phyloP scores from a whole-genome alignment of 2,797 vertebrate species.

The Poliocrania exsul region DNA sequence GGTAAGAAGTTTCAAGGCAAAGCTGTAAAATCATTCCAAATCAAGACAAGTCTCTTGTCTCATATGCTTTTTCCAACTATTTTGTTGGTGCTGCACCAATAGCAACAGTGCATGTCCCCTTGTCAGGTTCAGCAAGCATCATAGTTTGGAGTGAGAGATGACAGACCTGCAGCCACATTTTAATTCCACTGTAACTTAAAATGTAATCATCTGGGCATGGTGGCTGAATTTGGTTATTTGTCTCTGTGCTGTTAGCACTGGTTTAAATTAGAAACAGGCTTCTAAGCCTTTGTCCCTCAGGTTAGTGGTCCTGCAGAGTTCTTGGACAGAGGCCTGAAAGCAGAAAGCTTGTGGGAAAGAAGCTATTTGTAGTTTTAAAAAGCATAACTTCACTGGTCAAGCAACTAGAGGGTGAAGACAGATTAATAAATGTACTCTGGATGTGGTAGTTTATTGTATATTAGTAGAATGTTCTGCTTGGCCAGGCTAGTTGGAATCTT shows the following conservation, averaged over 20 bases:
- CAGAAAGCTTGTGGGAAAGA: conserved; percentile 42
- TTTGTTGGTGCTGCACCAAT: background rate
- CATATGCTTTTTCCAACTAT: background rate
- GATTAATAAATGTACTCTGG: conserved; percentile 47
- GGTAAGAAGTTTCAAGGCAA: background rate
- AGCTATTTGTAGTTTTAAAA: conserved; percentile 45
- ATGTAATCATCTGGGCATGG: background rate
- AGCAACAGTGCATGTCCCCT: fast-evolving
- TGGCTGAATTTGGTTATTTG: background rate
- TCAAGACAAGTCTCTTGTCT: background rate
- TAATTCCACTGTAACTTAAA: background rate
- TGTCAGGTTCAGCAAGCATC: background rate
- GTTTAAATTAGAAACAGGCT: conserved; percentile 40
- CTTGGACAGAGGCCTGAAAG: conserved; percentile 38
- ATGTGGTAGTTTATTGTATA: conserved; percentile 2
- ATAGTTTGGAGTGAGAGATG: background rate
- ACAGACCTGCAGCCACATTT: background rate
- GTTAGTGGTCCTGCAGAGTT: conserved; percentile 20
- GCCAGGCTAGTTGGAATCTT: background rate
- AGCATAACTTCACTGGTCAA: conserved; percentile 30
- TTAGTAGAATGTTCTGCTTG: background rate
- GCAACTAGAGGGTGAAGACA: conserved; percentile 41
- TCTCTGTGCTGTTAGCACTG: background rate
- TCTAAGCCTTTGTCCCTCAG: background rate
- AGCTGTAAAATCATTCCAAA: background rate